phyloP scores from a whole-genome alignment of 2,888 invertebrate genomes.

The Gastrophysa polygoni region DNA sequence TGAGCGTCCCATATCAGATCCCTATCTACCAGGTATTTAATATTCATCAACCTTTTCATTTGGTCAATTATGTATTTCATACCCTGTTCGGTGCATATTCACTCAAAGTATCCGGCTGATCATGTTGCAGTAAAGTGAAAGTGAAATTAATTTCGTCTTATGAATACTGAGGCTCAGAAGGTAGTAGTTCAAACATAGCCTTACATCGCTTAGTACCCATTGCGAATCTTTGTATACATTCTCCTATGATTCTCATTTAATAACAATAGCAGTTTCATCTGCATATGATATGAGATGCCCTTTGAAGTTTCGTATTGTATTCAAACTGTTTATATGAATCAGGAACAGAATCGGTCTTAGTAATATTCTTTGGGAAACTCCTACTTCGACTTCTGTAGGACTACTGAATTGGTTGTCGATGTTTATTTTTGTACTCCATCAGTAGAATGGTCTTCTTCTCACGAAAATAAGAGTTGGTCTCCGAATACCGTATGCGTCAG shows the following conservation, averaged over 20 bases:
- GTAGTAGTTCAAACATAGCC: background rate
- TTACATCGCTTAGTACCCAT: background rate
- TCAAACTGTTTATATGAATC: background rate
- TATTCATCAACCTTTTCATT: too few species aligned
- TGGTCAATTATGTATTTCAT: background rate
- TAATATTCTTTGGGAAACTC: background rate
- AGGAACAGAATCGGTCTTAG: background rate
- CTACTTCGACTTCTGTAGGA: background rate
- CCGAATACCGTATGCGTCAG: too few species aligned
- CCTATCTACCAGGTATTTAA: too few species aligned
- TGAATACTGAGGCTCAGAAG: background rate
- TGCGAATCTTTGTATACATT: background rate
- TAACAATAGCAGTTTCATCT: background rate
- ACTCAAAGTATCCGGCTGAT: background rate
- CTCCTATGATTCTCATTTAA: conserved; percentile 4
- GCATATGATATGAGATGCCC: background rate
- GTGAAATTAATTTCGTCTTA: background rate
- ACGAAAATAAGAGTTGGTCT: too few species aligned
- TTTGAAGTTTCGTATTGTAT: background rate
- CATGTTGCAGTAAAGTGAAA: background rate
- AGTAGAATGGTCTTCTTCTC: too few species aligned
- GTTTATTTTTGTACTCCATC: too few species aligned
- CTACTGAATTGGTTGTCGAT: too few species aligned
- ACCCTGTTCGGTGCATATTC: background rate
- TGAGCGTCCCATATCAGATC: too few species aligned